These are phyloP conservation scores for Antrozous pallidus DNA, from an alignment of 2,797 vertebrate genomes.

Conservation along the genomic window DNA sequence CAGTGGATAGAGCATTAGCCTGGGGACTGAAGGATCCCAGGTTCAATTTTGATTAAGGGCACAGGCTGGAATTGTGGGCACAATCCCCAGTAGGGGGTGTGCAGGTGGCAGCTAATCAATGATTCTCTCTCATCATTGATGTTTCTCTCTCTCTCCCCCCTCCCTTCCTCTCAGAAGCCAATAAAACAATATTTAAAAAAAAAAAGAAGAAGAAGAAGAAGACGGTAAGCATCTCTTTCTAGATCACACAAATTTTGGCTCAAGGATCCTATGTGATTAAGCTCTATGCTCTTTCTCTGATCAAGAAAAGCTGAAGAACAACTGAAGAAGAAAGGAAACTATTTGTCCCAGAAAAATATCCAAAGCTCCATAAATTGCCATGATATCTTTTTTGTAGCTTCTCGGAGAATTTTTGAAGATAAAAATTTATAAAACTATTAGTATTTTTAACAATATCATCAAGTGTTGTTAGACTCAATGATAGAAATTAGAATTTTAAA, in stretches of 20 bases:
- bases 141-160: too few relatives aligned
- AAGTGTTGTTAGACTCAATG: conserved; percentile 50
- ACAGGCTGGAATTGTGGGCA: too few relatives aligned
- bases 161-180: too few relatives aligned
- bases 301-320: background rate
- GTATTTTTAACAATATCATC: conserved; percentile 1
- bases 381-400: background rate
- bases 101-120: too few relatives aligned
- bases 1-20: too few relatives aligned
- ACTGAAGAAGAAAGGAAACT: background rate
- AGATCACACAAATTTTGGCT: background rate
- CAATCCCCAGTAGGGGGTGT: too few relatives aligned
- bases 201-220: background rate
- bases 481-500: conserved; percentile 33
- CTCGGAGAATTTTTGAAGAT: conserved; percentile 46
- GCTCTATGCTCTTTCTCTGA: background rate
- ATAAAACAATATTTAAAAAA: too few relatives aligned
- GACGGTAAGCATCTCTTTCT: background rate
- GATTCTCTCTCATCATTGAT: too few relatives aligned
- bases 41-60: too few relatives aligned
- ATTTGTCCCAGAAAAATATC: background rate
- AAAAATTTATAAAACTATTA: conserved; percentile 43
- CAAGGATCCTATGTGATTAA: background rate
- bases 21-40: too few relatives aligned
- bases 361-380: background rate